Percentiles rank a stretch among this genome's conserved stretches.
phyloP scores from a whole-genome alignment of 2,113 vertebrate genomes.

The Xerus inauris region DNA sequence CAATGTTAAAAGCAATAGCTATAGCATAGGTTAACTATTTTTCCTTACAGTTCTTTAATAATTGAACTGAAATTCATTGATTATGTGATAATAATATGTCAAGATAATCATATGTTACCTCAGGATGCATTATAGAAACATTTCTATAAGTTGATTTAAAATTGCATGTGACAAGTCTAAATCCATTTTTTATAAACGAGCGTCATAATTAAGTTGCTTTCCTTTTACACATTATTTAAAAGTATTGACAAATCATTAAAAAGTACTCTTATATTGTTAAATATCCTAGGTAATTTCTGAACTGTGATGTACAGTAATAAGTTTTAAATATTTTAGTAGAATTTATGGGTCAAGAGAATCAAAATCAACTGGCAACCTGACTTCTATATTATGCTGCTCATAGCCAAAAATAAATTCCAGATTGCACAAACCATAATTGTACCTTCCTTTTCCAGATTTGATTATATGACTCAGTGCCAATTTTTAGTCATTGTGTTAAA shows the following conservation, averaged over 20 bases:
- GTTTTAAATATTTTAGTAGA: background rate
- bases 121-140: background rate
- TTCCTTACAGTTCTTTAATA: background rate
- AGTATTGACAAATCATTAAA: background rate
- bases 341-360: background rate
- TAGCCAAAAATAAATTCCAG: background rate
- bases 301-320: accelerated
- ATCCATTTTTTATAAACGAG: background rate
- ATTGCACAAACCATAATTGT: background rate
- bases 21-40: background rate
- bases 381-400: background rate
- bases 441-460: background rate
- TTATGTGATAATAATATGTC: background rate
- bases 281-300: background rate
- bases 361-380: background rate
- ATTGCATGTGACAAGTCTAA: background rate
- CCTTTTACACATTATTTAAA: background rate
- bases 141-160: conserved; percentile 17
- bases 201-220: background rate
- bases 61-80: background rate
- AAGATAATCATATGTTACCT: background rate
- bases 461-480: background rate
- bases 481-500: background rate
- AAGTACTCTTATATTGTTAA: background rate
- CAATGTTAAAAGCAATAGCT: background rate